Conservation (phyloP, 23 tunicate genomes). For the Halocynthia roretzi region DNA sequence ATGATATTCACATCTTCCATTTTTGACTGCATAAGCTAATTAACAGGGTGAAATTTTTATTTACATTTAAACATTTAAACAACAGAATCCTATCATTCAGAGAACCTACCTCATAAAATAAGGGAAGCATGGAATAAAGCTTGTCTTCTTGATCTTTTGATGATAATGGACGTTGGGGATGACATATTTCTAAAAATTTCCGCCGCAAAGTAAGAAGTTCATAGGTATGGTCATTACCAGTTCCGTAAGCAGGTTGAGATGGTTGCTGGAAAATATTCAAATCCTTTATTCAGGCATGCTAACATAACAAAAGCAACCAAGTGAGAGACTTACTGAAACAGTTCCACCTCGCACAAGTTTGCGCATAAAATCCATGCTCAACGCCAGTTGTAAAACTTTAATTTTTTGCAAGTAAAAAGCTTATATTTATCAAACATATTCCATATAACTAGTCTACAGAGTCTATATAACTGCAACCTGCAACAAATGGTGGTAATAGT, state of each 20-base stretch:
- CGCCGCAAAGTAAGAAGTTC: conserved; percentile 55
- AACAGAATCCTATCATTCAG: not conserved
- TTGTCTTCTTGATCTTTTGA: conserved; percentile 49
- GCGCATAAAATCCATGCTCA: conserved; percentile 31
- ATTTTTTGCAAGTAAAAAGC: too few species aligned
- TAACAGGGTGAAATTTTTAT: too few species aligned
- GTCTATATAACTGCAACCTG: too few species aligned
- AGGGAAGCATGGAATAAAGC: conserved; percentile 57
- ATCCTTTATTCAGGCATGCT: not conserved
- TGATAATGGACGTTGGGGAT: conserved; percentile 31
- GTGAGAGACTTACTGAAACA: conserved; percentile 8
- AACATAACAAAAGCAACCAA: not conserved
- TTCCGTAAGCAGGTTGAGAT: not conserved
- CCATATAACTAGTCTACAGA: too few species aligned
- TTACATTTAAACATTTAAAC: not conserved
- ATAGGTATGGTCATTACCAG: conserved; percentile 11
- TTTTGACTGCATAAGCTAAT: too few species aligned
- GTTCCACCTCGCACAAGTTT: conserved; percentile 22
- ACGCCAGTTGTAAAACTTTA: too few species aligned
- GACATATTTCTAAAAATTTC: conserved; percentile 47
- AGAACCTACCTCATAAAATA: conserved; percentile 48
- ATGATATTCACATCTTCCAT: too few species aligned
- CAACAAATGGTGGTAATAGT: too few species aligned
- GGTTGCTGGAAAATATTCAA: not conserved
- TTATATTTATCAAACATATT: too few species aligned